A percentile compares a stretch with the other conserved stretches of the same genome.
Conservation (phyloP, 2,888 invertebrate species). For the Eumacrocentrus americanus region DNA sequence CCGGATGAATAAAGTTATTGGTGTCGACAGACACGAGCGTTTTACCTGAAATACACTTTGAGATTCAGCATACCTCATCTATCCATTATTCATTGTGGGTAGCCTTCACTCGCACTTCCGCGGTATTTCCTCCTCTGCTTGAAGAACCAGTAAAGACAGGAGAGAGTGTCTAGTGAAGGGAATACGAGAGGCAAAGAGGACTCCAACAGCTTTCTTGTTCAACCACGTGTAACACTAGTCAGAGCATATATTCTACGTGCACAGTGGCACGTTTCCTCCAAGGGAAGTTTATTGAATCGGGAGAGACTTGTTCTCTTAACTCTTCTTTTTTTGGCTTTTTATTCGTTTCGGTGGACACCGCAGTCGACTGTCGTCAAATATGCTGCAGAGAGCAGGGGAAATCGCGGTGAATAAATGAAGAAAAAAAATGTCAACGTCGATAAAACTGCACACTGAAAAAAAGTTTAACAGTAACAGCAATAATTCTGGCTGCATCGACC, state of each 20-base stretch:
- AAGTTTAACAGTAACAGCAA: too few species aligned
- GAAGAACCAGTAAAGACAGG: too few species aligned
- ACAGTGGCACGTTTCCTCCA: not conserved
- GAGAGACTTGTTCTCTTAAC: not conserved
- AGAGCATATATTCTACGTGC: not conserved
- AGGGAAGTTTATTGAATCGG: not conserved
- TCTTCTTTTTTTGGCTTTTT: not conserved
- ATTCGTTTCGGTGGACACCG: too few species aligned
- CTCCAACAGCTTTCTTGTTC: too few species aligned
- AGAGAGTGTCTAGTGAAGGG: too few species aligned
- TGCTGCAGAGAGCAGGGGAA: conserved; percentile 7
- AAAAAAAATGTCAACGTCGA: not conserved
- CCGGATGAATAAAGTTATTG: not conserved
- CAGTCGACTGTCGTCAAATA: too few species aligned
- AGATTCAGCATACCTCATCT: not conserved
- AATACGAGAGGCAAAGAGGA: too few species aligned
- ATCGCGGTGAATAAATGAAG: not conserved
- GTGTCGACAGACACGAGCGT: too few species aligned
- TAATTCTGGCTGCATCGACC: too few species aligned
- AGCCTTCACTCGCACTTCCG: not conserved
- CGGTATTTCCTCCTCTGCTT: too few species aligned
- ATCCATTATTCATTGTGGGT: not conserved
- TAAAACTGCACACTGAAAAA: too few species aligned
- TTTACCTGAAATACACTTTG: not conserved
- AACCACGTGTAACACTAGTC: too few species aligned